Evolutionary conservation across 2,113 vertebrate species (phyloP).

Genomic region (Guaruba guarouba): DNA sequence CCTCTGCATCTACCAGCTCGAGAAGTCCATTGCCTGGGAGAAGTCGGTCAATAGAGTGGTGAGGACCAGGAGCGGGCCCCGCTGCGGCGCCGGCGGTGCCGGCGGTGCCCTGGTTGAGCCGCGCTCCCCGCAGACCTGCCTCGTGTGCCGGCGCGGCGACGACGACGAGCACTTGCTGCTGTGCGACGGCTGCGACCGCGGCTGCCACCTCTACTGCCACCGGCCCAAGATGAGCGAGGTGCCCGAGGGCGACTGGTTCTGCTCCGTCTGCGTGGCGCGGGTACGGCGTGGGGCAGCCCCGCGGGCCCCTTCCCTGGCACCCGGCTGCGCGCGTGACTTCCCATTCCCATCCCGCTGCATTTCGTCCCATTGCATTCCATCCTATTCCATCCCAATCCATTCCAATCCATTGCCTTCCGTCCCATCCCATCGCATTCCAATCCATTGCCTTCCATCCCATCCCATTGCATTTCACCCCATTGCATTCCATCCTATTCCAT

Average conservation of each 20-base stretch:
- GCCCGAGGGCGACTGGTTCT: conserved; percentile 97
- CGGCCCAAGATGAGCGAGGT: conserved; percentile 89
- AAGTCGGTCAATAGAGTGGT: conserved; percentile 94
- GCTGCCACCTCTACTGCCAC: conserved; percentile 97
- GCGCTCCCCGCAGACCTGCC: conserved; percentile 80
- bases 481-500: too few relatives aligned
- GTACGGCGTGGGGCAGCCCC: conserved; percentile 46
- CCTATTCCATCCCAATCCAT: too few relatives aligned
- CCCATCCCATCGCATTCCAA: too few relatives aligned
- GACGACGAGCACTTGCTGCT: conserved; percentile 92
- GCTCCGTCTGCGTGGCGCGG: conserved; percentile 84
- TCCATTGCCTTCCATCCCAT: too few relatives aligned
- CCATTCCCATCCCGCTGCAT: too few relatives aligned
- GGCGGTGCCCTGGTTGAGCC: too few relatives aligned
- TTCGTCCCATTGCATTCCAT: too few relatives aligned
- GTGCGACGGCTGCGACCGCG: conserved; percentile 93
- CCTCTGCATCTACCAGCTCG: conserved; percentile 88
- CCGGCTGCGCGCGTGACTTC: too few relatives aligned
- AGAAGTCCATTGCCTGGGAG: conserved; percentile 94
- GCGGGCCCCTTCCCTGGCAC: rapidly evolving
- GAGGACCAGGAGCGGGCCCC: background rate
- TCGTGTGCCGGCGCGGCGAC: conserved; percentile 91
- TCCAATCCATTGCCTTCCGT: too few relatives aligned
- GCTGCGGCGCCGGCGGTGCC: rapidly evolving
- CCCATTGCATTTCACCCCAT: too few relatives aligned